Evolutionary conservation across 2,888 invertebrate genomes (phyloP).

Genomic region (Aleiodes testaceus): DNA sequence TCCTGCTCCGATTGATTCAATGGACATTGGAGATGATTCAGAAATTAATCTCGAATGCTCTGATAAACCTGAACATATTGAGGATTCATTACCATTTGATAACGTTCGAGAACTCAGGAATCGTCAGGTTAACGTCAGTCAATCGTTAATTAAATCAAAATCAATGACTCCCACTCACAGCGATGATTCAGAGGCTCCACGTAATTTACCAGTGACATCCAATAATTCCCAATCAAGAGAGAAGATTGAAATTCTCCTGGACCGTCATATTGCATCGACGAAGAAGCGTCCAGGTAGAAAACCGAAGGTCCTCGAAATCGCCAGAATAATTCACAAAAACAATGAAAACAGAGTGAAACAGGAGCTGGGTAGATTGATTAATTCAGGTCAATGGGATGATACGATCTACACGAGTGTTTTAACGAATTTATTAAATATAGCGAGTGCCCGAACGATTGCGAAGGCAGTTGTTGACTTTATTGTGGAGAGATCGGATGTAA

Average conservation of each 20-base stretch:
- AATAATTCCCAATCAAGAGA: conserved; percentile 13
- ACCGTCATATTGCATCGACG: conserved; percentile 5
- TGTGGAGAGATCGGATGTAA: conserved; percentile 48
- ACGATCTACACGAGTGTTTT: conserved; percentile 55
- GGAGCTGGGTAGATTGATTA: conserved; percentile 56
- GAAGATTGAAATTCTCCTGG: conserved; percentile 37
- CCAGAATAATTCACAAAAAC: conserved; percentile 26
- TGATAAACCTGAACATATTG: conserved; percentile 50
- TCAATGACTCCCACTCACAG: neutral
- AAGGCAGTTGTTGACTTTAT: conserved; percentile 62
- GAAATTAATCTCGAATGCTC: neutral
- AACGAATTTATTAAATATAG: conserved; percentile 51
- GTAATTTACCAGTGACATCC: neutral
- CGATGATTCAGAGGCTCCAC: neutral
- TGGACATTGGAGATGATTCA: neutral
- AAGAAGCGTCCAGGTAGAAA: conserved; percentile 13
- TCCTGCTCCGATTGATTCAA: neutral
- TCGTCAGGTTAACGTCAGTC: conserved; percentile 42
- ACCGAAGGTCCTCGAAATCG: neutral
- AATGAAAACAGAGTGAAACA: conserved; percentile 48
- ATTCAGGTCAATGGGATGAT: conserved; percentile 58
- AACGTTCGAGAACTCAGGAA: conserved; percentile 44
- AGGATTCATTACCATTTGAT: too few relatives aligned
- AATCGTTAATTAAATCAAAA: neutral
- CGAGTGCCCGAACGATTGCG: conserved; percentile 56